Percentiles rank a stretch among this genome's conserved stretches.
These are phyloP conservation scores for Halichoeres trimaculatus DNA, from an alignment of 2,113 vertebrate species.

Conservation along the genomic window DNA sequence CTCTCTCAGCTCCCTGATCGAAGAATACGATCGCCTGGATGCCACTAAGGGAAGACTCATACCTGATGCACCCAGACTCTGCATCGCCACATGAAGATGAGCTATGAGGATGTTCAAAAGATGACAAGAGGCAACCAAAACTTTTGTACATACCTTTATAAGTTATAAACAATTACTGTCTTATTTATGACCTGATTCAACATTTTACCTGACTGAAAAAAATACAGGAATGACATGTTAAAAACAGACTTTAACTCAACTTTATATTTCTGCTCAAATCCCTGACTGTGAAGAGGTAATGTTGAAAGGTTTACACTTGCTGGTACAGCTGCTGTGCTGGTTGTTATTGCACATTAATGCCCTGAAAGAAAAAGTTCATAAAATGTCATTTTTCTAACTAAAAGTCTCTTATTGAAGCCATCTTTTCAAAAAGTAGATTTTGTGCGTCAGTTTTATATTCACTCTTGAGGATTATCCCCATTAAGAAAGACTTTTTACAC, in stretches of 20 bases:
- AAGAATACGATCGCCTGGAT: constrained; percentile 90
- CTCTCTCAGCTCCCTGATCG: constrained; percentile 90
- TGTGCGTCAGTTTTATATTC: neutral
- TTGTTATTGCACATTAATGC: constrained; percentile 47
- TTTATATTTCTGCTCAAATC: constrained; percentile 24
- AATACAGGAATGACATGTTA: constrained; percentile 13
- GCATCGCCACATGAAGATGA: constrained; percentile 83
- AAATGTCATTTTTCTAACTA: constrained; percentile 21
- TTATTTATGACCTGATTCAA: constrained; percentile 22
- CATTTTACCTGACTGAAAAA: constrained; percentile 7
- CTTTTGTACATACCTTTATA: constrained; percentile 40
- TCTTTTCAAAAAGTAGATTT: constrained; percentile 21
- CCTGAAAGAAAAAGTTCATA: constrained; percentile 13
- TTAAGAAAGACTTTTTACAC: too few species aligned
- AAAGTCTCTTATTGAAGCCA: neutral
- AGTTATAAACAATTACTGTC: constrained; percentile 24
- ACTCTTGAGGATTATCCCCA: neutral
- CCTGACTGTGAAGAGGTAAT: constrained; percentile 33
- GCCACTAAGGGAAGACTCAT: constrained; percentile 76
- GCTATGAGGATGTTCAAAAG: neutral
- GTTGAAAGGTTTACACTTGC: constrained; percentile 5
- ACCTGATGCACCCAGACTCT: constrained; percentile 83
- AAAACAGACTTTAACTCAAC: neutral
- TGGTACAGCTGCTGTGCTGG: neutral
- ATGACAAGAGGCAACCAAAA: constrained; percentile 31